phyloP scores from a whole-genome alignment of 2,113 vertebrate genomes.

The Ellobius talpinus region DNA sequence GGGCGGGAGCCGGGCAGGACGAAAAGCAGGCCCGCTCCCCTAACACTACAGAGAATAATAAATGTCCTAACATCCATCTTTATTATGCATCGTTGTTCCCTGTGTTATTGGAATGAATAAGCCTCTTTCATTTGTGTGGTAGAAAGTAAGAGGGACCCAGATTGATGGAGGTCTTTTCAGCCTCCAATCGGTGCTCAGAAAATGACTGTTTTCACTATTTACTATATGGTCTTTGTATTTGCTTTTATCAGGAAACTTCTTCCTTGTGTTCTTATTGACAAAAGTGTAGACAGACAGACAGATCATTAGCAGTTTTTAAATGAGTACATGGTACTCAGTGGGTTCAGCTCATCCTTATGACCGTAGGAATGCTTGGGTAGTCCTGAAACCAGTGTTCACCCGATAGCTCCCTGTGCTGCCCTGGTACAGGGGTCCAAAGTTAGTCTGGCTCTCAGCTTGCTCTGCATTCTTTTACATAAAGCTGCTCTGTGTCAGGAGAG shows the following conservation, averaged over 20 bases:
- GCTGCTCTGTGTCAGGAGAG: background rate
- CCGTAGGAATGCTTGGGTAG: background rate
- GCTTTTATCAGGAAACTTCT: slow-evolving; percentile 35
- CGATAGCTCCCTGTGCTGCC: background rate
- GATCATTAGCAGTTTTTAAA: background rate
- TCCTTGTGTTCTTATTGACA: slow-evolving; percentile 33
- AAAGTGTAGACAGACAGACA: background rate
- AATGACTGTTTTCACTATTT: slow-evolving; percentile 31
- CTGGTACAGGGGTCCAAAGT: background rate
- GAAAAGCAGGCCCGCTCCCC: too few species aligned
- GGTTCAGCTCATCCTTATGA: background rate
- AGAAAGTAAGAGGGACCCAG: background rate
- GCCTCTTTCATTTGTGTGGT: background rate
- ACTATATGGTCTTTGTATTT: slow-evolving; percentile 7
- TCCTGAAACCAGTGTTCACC: background rate
- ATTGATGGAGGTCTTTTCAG: slow-evolving; percentile 46
- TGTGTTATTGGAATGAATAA: slow-evolving; percentile 27
- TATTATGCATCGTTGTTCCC: background rate
- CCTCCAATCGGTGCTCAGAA: background rate
- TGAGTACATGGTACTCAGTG: background rate
- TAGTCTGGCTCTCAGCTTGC: too few species aligned
- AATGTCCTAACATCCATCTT: background rate
- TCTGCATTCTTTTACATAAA: background rate
- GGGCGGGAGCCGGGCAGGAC: too few species aligned
- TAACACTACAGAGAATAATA: slow-evolving; percentile 36